Conservation (phyloP, 2,113 vertebrate genomes). For the Eretmochelys imbricata region DNA sequence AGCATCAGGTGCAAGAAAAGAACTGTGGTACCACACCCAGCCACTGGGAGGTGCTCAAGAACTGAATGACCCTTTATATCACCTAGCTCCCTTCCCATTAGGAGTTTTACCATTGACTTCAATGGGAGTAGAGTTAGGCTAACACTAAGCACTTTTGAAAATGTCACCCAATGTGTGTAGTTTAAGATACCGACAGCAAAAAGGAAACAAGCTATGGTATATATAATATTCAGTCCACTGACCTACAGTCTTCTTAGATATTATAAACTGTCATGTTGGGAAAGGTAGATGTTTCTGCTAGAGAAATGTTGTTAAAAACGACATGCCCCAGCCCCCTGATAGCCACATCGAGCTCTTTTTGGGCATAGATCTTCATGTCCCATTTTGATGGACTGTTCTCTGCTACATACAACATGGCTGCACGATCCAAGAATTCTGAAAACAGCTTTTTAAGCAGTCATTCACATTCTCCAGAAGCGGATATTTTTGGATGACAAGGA, state of each 20-base stretch:
- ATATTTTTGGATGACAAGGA: not conserved
- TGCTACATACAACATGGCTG: constrained; percentile 16
- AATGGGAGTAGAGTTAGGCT: not conserved
- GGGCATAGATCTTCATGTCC: not conserved
- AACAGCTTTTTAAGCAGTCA: not conserved
- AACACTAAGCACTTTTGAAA: not conserved
- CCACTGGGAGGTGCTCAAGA: not conserved
- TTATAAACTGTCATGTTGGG: not conserved
- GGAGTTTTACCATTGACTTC: not conserved
- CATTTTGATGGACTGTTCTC: constrained; percentile 32
- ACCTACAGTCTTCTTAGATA: not conserved
- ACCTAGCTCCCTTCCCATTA: not conserved
- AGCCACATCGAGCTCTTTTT: constrained; percentile 41
- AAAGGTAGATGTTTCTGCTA: not conserved
- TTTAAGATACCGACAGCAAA: not conserved
- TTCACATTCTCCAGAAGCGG: not conserved
- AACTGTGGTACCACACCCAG: not conserved
- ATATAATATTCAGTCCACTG: not conserved
- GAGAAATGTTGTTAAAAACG: not conserved
- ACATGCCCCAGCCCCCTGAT: not conserved
- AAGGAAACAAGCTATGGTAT: not conserved
- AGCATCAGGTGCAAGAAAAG: not conserved
- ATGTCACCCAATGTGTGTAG: not conserved
- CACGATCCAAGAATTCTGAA: not conserved
- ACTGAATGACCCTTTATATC: not conserved